phyloP scores from a whole-genome alignment of 2,113 vertebrate species.

The Tragelaphus imberbis region DNA sequence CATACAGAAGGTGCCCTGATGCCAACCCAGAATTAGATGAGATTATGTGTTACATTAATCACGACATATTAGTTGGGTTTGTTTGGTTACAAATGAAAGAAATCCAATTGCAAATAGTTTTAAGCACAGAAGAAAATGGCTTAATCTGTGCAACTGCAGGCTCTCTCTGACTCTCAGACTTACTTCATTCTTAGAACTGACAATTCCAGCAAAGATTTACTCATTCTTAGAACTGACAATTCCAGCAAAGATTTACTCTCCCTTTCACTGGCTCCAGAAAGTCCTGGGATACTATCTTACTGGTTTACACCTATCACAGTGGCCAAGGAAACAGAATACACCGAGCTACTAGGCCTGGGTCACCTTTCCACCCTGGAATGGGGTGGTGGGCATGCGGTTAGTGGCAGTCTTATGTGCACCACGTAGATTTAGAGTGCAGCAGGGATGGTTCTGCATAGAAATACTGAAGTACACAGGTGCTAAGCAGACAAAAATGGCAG shows the following conservation, averaged over 20 bases:
- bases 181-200: background rate
- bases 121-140: background rate
- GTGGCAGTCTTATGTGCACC: background rate
- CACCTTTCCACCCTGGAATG: background rate
- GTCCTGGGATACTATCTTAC: background rate
- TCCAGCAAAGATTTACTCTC: background rate
- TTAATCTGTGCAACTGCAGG: background rate
- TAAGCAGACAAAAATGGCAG: background rate
- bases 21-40: constrained; percentile 31
- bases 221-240: background rate
- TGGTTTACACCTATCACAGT: background rate
- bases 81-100: constrained; percentile 16
- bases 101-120: background rate
- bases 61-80: background rate
- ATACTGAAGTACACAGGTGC: background rate
- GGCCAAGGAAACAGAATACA: background rate
- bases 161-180: background rate
- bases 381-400: background rate
- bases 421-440: background rate
- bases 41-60: background rate
- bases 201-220: background rate
- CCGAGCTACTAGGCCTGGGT: background rate
- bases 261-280: background rate
- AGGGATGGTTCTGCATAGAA: background rate
- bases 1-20: background rate